Conservation (phyloP, 2,797 vertebrate species). For the Enoplosus armatus region DNA sequence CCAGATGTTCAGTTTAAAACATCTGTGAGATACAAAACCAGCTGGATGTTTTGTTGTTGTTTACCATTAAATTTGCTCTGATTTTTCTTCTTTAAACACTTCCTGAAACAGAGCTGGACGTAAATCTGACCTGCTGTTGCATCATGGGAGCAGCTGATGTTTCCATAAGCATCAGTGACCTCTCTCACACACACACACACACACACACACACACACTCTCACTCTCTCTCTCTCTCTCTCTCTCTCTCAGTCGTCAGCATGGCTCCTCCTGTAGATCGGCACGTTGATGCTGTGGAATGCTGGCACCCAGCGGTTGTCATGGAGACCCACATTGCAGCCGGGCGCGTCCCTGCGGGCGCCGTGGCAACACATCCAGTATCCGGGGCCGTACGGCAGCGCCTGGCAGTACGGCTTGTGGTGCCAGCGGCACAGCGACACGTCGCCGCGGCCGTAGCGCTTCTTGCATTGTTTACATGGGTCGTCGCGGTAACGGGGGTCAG, state of each 20-base stretch:
- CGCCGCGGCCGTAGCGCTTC: conserved; percentile 90
- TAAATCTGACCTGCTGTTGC: conserved; percentile 10
- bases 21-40: neutral
- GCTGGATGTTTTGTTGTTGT: too few relatives aligned
- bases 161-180: neutral
- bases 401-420: conserved; percentile 98
- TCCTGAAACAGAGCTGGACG: neutral
- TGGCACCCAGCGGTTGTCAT: conserved; percentile 98
- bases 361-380: conserved; percentile 98
- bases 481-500: conserved; percentile 94
- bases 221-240: too few relatives aligned
- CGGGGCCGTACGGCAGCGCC: conserved; percentile 93
- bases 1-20: too few relatives aligned
- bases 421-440: conserved; percentile 97
- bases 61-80: neutral
- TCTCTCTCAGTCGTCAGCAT: conserved; percentile 47
- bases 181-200: neutral
- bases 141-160: conserved; percentile 12
- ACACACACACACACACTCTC: neutral
- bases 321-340: conserved; percentile 95
- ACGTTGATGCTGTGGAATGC: conserved; percentile 93
- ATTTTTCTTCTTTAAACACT: neutral
- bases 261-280: conserved; percentile 87
- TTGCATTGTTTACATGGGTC: conserved; percentile 99
- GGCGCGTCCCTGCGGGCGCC: conserved; percentile 89